Evolutionary conservation across 2,888 invertebrate species (phyloP), one percentile per base, ranked within the genome.

Genomic region (Pandemis corylana): DNA sequence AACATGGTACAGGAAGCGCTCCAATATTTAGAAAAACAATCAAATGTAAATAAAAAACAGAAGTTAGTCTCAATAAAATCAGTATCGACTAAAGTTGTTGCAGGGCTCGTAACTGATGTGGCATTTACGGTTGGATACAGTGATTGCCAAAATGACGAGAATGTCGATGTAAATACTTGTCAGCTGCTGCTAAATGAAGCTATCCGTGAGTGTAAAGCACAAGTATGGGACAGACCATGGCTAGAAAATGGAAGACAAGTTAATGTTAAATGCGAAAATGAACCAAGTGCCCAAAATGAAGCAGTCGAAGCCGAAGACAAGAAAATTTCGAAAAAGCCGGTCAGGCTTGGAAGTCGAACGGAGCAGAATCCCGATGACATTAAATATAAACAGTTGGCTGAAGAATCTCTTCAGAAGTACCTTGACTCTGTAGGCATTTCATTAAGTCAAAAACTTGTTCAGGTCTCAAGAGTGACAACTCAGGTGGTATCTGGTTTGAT

Each of bases 181-280:
- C 80, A 87, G 75, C 76, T 92, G 44, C 77, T 90, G 70, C 79
- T 84, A 72, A 83, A 83, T 64, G 86, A 89, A 81, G 83, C 83
- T 42, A 65, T 89, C 28, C 84, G 87, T 62, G 80, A 78, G 64
- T 94, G 93, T 77, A 82, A 83, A 76, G 89, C 85, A 2, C 82
- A 89, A 79, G 82, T 93, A 64, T 96, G 96, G 96, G 95, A 95
- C 67, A 91, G 94, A 80, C 94, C 95, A 5, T 96, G 96, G 96
- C 77, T 95, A 68, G 90, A 95, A 66, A 90, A 94, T 68, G 90
- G 90, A 6, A 87, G 87, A 76, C 87, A 92, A 84, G 84, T 90
- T 51, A 88, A 90, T 77, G 90, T 91, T 20, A 81, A 78, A 42
- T 92, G 92, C 77, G 81, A 87, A 51, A 82, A 86, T 46, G 69